Conservation (phyloP, 2,888 invertebrate species). For the Calephelis perditalis region DNA sequence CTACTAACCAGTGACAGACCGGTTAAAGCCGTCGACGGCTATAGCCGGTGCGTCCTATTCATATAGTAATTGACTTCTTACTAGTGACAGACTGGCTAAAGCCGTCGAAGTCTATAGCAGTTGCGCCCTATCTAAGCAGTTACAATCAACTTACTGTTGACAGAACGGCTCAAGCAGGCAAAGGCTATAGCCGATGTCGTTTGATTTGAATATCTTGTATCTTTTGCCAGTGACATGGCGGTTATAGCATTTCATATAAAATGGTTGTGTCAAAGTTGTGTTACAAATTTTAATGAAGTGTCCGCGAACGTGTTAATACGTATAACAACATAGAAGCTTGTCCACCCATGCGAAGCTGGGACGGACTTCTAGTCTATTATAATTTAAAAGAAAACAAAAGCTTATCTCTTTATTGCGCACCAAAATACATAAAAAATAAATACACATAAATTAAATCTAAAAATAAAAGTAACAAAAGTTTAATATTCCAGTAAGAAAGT, state of each 20-base stretch:
- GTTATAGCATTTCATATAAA: slow-evolving; percentile 9
- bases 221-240: slow-evolving; percentile 8
- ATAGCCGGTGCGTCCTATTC: neutral
- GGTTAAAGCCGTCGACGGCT: neutral
- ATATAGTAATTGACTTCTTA: slow-evolving; percentile 1
- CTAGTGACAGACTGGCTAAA: neutral
- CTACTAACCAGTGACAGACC: slow-evolving; percentile 25
- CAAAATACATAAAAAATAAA: no score
- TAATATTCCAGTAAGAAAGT: no score
- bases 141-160: slow-evolving; percentile 25
- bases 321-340: no score
- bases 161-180: slow-evolving; percentile 9
- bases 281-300: no score
- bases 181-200: slow-evolving; percentile 8
- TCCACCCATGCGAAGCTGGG: no score
- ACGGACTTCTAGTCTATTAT: no score
- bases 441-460: no score
- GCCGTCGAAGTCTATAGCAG: neutral
- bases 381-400: no score
- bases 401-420: no score
- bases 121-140: slow-evolving; percentile 12
- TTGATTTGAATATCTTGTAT: slow-evolving; percentile 2
- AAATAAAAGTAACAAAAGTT: no score
- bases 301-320: no score
- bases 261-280: no score